Evolutionary conservation across 2,113 vertebrate species (phyloP).

Genomic region (Cairina moschata): DNA sequence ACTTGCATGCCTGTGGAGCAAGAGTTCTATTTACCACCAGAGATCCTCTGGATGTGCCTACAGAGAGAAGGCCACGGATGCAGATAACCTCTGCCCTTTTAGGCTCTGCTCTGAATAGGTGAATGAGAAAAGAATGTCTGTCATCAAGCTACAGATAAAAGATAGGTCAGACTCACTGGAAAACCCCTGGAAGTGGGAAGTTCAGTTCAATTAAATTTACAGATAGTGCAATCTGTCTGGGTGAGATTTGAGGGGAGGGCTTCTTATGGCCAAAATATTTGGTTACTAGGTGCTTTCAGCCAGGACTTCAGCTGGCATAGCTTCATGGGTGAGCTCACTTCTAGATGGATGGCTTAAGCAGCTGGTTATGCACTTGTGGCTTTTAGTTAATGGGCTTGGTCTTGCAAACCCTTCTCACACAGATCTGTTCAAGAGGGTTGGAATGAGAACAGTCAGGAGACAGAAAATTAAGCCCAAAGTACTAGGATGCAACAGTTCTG

Average conservation of each 20-base stretch:
- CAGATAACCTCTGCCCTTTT: neutral
- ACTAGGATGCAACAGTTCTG: constrained; percentile 30
- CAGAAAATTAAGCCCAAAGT: neutral
- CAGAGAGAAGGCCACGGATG: neutral
- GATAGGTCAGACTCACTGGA: neutral
- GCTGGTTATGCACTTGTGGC: constrained; percentile 11
- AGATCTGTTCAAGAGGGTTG: neutral
- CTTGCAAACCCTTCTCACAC: neutral
- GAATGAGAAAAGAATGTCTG: neutral
- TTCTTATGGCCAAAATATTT: neutral
- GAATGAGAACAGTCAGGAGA: constrained; percentile 9
- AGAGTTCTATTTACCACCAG: neutral
- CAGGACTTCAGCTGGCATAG: neutral
- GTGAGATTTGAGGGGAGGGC: neutral
- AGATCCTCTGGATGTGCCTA: neutral
- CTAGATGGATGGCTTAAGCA: constrained; percentile 28
- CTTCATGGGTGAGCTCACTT: neutral
- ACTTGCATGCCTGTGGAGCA: neutral
- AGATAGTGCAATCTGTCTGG: neutral
- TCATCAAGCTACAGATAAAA: neutral
- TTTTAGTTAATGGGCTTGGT: neutral
- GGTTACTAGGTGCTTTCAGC: neutral
- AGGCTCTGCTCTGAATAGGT: neutral
- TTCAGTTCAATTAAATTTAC: neutral
- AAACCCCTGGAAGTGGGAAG: neutral